Percentiles rank a stretch among this genome's conserved stretches.
These are phyloP conservation scores for Drosophila jambulina DNA, from an alignment of 1,140 invertebrate species.

Conservation along the genomic window DNA sequence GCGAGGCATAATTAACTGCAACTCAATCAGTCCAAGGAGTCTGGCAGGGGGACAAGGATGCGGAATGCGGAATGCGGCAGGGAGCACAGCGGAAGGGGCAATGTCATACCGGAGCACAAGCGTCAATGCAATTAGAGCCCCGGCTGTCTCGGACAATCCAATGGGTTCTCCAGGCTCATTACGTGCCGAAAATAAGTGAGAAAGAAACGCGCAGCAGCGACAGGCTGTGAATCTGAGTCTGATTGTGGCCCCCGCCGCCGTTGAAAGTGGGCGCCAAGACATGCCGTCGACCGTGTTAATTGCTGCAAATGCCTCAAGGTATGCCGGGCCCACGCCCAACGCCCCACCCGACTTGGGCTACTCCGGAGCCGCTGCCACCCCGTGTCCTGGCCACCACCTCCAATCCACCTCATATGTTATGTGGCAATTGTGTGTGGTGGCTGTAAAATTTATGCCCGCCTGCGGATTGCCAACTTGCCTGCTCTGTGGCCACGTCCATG, in stretches of 20 bases:
- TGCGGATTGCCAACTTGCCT: slow-evolving; percentile 37
- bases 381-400: slow-evolving; percentile 4
- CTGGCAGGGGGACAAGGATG: not conserved
- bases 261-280: slow-evolving; percentile 77
- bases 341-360: slow-evolving; percentile 5
- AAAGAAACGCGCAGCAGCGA: slow-evolving; percentile 28
- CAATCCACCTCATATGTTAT: slow-evolving; percentile 29
- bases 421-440: slow-evolving; percentile 53
- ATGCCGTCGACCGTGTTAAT: slow-evolving; percentile 79
- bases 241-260: slow-evolving; percentile 35
- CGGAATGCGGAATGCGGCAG: not conserved
- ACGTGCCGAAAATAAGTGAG: slow-evolving; percentile 61
- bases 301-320: slow-evolving; percentile 76
- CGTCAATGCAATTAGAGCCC: slow-evolving; percentile 75
- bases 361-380: slow-evolving; percentile 5
- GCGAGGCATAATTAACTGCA: slow-evolving; percentile 75
- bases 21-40: slow-evolving; percentile 60
- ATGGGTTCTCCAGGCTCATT: slow-evolving; percentile 65
- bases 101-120: slow-evolving; percentile 59
- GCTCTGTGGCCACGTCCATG: slow-evolving; percentile 35
- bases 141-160: slow-evolving; percentile 39
- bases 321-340: slow-evolving; percentile 54
- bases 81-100: not conserved
- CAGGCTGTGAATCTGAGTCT: slow-evolving; percentile 33
- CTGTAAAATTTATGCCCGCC: slow-evolving; percentile 63